Evolutionary conservation across 2,888 invertebrate genomes (phyloP).

Genomic region (Phalera bucephala): DNA sequence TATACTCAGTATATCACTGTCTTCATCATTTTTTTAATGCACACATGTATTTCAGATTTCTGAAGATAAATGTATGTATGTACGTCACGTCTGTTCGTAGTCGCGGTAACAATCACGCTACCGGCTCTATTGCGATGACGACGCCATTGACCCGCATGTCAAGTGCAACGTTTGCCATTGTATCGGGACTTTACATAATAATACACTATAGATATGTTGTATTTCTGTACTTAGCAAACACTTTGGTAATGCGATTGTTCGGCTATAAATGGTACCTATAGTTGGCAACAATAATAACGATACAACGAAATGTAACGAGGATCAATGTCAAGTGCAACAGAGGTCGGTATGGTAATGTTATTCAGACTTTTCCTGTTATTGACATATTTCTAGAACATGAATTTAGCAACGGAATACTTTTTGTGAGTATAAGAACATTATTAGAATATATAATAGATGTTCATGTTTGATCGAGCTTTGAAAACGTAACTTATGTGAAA

Average conservation of each 20-base stretch:
- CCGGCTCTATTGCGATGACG: constrained; percentile 33
- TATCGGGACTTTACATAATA: constrained; percentile 22
- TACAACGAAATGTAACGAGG: background rate
- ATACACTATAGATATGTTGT: background rate
- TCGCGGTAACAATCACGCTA: no score
- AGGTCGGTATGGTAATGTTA: background rate
- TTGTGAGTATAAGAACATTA: no score
- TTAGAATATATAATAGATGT: no score
- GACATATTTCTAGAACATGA: no score
- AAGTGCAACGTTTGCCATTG: constrained; percentile 60
- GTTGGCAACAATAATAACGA: background rate
- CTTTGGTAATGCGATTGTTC: background rate
- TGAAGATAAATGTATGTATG: no score
- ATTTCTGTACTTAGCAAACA: background rate
- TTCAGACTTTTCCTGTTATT: background rate
- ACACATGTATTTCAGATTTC: no score
- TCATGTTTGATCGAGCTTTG: no score
- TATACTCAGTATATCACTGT: no score
- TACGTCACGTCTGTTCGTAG: no score
- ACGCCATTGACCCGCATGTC: constrained; percentile 66
- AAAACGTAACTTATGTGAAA: no score
- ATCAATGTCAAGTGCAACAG: constrained; percentile 1
- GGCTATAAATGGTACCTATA: background rate
- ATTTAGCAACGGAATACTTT: no score
- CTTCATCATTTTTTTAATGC: no score